Evolutionary conservation across 2,113 vertebrate genomes (phyloP).

Genomic region (Mastomys natalensis): DNA sequence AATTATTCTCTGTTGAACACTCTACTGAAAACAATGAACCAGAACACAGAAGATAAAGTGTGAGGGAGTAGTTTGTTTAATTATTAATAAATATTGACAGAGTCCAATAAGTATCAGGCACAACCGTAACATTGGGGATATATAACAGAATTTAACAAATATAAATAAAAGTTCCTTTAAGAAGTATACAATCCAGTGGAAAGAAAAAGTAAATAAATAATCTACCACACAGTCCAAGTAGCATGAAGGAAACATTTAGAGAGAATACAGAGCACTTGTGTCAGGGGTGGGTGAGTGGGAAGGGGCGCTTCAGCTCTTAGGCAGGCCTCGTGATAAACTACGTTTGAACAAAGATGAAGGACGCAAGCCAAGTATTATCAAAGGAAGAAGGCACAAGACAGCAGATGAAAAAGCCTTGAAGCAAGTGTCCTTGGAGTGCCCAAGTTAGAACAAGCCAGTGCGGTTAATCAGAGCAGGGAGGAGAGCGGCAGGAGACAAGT

Average conservation of each 20-base stretch:
- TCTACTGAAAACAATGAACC: not conserved
- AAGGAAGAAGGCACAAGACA: not conserved
- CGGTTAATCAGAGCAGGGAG: not conserved
- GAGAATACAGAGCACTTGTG: not conserved
- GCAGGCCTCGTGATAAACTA: not conserved
- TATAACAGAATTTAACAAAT: not conserved
- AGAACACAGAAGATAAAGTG: not conserved
- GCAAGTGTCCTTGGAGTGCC: not conserved
- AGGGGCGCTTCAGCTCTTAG: not conserved
- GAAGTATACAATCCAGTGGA: not conserved
- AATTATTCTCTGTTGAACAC: not conserved
- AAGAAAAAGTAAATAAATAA: not conserved
- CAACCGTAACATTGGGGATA: not conserved
- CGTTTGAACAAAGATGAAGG: not conserved
- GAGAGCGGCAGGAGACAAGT: not conserved
- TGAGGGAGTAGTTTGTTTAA: not conserved
- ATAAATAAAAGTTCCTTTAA: not conserved
- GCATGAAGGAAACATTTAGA: not conserved
- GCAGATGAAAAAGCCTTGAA: not conserved
- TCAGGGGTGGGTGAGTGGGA: not conserved
- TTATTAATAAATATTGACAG: slow-evolving; percentile 45
- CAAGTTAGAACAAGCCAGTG: not conserved
- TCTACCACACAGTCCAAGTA: not conserved
- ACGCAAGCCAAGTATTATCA: not conserved
- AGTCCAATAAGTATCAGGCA: not conserved